These are phyloP conservation scores for Struthio camelus DNA, from an alignment of 2,113 vertebrate species.

Conservation along the genomic window DNA sequence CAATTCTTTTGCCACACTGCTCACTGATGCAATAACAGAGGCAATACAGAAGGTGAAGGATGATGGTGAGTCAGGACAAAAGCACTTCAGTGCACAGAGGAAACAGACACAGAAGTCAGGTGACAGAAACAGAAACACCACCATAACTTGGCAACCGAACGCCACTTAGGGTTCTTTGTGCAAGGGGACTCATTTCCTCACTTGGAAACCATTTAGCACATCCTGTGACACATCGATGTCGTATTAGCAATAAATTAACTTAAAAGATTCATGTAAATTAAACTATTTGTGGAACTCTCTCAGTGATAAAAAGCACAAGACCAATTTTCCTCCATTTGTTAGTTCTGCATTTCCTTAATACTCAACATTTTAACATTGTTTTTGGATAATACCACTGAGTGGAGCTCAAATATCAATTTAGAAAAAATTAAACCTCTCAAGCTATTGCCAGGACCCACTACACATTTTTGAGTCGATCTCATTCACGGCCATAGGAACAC, in stretches of 20 bases:
- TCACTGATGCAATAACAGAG: background rate
- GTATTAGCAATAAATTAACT: background rate
- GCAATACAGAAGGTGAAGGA: background rate
- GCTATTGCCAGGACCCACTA: background rate
- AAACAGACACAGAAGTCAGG: background rate
- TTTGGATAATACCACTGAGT: slow-evolving; percentile 50
- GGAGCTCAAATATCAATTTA: slow-evolving; percentile 61
- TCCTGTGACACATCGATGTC: background rate
- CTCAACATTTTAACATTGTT: background rate
- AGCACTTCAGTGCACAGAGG: background rate
- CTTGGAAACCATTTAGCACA: background rate
- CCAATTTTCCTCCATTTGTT: background rate
- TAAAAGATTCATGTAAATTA: background rate
- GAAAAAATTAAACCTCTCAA: background rate
- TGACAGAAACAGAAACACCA: accelerated
- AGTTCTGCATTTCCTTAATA: background rate
- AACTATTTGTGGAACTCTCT: background rate
- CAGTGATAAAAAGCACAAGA: background rate
- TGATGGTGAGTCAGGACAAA: background rate
- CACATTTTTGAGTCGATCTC: background rate
- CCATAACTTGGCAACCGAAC: background rate
- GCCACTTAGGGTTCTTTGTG: background rate
- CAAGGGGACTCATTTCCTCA: background rate
- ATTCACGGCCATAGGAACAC: background rate
- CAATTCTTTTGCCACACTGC: background rate